A percentile compares a stretch with the other conserved stretches of the same genome.
Evolutionary conservation across 2,888 invertebrate genomes (phyloP).

Genomic region (Hypolimnas misippus): DNA sequence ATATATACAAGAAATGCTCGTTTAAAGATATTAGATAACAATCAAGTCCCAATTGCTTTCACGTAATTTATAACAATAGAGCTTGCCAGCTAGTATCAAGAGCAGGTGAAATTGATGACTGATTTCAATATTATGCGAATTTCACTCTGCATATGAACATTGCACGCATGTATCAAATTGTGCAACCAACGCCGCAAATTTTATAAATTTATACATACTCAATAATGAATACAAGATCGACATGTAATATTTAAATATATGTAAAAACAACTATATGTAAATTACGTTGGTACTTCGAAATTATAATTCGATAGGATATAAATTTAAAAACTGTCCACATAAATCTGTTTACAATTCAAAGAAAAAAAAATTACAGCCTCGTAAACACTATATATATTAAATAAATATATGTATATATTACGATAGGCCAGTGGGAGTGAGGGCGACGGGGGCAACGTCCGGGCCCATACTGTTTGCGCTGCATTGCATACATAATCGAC

Average conservation of each 20-base stretch:
- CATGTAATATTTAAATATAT: background rate
- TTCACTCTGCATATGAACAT: slow-evolving; percentile 31
- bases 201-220: background rate
- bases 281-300: no score
- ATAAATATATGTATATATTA: slow-evolving; percentile 28
- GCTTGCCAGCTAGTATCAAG: slow-evolving; percentile 11
- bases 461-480: slow-evolving; percentile 54
- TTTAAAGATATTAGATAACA: slow-evolving; percentile 17
- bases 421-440: slow-evolving; percentile 55
- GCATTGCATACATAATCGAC: slow-evolving; percentile 73
- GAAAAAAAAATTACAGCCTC: background rate
- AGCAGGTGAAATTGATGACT: slow-evolving; percentile 33
- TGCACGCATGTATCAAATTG: slow-evolving; percentile 20
- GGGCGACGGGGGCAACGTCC: slow-evolving; percentile 74
- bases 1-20: no score
- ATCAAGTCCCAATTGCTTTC: slow-evolving; percentile 28
- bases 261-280: no score
- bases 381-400: background rate
- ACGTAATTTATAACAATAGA: slow-evolving; percentile 31
- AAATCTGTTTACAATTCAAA: background rate
- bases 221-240: background rate
- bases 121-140: slow-evolving; percentile 35
- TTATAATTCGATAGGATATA: background rate
- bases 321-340: background rate
- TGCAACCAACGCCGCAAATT: slow-evolving; percentile 11